Evolutionary conservation across 2,113 vertebrate species (phyloP).

Genomic region (Chrysemys picta): DNA sequence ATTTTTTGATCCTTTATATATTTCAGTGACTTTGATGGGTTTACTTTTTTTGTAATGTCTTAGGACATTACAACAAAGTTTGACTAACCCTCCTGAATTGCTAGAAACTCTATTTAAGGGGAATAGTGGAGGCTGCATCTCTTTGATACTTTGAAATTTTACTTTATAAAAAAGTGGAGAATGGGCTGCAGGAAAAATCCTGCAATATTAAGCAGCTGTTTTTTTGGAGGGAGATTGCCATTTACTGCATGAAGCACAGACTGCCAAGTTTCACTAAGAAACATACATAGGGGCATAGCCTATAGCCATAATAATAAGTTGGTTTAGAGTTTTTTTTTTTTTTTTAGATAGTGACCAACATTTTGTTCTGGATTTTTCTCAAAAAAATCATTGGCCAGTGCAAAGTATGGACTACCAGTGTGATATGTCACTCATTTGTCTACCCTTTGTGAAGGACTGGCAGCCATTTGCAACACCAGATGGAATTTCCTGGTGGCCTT

Average conservation of each 20-base stretch:
- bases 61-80: background rate
- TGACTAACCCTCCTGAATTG: background rate
- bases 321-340: background rate
- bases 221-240: background rate
- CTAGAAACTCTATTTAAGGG: background rate
- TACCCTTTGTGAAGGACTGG: background rate
- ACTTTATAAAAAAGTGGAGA: background rate
- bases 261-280: background rate
- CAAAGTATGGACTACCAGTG: background rate
- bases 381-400: background rate
- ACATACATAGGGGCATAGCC: background rate
- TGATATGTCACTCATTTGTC: background rate
- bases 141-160: background rate
- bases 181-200: background rate
- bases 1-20: background rate
- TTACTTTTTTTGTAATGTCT: background rate
- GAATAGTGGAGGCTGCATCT: background rate
- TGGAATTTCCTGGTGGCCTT: background rate
- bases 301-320: background rate
- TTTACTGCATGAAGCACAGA: background rate
- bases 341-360: background rate
- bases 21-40: background rate
- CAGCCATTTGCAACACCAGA: rapidly evolving
- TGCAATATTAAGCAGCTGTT: background rate
- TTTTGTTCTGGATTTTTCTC: background rate